Conservation (phyloP, 2,113 vertebrate species). For the Balaenoptera acutorostrata region DNA sequence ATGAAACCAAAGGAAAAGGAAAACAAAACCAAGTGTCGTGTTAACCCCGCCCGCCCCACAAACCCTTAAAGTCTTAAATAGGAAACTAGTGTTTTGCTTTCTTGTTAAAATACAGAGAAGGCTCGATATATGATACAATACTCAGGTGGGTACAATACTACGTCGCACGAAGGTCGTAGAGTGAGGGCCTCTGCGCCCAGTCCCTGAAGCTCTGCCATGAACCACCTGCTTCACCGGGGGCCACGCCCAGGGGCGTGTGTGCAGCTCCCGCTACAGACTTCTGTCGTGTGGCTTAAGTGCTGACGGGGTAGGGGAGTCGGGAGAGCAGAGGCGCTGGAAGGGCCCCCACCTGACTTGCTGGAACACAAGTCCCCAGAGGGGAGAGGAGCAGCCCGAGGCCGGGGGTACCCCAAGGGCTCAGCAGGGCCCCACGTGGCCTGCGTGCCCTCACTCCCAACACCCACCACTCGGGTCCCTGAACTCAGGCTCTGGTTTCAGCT, state of each 20-base stretch:
- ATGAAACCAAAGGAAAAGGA: constrained; percentile 78
- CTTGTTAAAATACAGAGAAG: constrained; percentile 97
- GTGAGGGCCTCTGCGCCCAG: constrained; percentile 85
- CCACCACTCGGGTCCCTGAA: constrained; percentile 36
- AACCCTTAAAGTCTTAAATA: constrained; percentile 91
- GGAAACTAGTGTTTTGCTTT: constrained; percentile 99
- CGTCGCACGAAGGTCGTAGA: constrained; percentile 90
- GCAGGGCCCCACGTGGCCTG: accelerated
- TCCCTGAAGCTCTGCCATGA: constrained; percentile 94
- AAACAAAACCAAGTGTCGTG: constrained; percentile 72
- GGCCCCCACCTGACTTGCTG: not conserved
- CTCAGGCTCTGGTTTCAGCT: constrained; percentile 38
- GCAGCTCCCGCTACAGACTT: constrained; percentile 85
- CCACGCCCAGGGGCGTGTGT: not conserved
- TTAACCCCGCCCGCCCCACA: constrained; percentile 76
- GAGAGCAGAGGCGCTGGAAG: not conserved
- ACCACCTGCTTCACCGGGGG: not conserved
- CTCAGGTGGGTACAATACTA: constrained; percentile 90
- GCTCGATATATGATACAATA: constrained; percentile 88
- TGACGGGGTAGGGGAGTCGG: constrained; percentile 66
- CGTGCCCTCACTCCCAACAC: not conserved
- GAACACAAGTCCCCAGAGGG: not conserved
- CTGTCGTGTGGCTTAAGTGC: constrained; percentile 90
- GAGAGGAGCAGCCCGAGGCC: not conserved
- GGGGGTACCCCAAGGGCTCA: not conserved